These are phyloP conservation scores for Zosterops pallidus DNA, from an alignment of 2,113 vertebrate genomes.

Conservation along the genomic window DNA sequence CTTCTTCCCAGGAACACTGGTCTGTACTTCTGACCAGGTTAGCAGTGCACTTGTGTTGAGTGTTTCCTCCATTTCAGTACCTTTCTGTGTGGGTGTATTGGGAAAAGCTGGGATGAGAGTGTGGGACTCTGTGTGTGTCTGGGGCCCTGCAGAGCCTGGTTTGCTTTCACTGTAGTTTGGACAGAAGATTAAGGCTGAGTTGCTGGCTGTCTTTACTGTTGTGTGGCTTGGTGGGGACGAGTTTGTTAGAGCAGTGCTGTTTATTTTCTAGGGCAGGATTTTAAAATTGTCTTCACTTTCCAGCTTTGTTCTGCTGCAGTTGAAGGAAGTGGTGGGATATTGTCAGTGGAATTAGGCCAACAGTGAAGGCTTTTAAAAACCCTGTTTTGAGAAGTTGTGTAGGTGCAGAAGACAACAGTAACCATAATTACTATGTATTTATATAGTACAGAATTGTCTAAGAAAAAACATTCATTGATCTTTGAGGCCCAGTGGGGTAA, in stretches of 20 bases:
- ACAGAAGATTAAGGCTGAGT: not conserved
- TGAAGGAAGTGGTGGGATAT: not conserved
- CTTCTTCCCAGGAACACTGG: not conserved
- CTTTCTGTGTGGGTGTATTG: not conserved
- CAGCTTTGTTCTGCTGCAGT: not conserved
- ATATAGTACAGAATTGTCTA: not conserved
- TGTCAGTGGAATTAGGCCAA: not conserved
- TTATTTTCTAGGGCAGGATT: not conserved
- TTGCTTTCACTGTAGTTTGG: not conserved
- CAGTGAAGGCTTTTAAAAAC: not conserved
- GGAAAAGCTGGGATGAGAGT: not conserved
- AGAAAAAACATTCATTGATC: not conserved
- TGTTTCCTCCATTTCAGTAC: not conserved
- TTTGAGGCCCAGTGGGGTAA: not conserved
- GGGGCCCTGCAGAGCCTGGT: fast-evolving
- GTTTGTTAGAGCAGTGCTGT: not conserved
- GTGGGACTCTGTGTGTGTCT: fast-evolving
- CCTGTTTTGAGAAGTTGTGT: not conserved
- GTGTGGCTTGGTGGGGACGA: not conserved
- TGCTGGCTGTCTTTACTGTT: not conserved
- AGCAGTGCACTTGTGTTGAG: fast-evolving
- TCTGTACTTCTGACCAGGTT: not conserved
- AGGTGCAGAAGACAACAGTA: not conserved
- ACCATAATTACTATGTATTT: not conserved
- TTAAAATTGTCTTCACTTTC: not conserved